Evolutionary conservation across 92 coral and sea anemone genomes (phyloP), one percentile per base, ranked within the genome.

Genomic region (Parazoanthus swiftii): DNA sequence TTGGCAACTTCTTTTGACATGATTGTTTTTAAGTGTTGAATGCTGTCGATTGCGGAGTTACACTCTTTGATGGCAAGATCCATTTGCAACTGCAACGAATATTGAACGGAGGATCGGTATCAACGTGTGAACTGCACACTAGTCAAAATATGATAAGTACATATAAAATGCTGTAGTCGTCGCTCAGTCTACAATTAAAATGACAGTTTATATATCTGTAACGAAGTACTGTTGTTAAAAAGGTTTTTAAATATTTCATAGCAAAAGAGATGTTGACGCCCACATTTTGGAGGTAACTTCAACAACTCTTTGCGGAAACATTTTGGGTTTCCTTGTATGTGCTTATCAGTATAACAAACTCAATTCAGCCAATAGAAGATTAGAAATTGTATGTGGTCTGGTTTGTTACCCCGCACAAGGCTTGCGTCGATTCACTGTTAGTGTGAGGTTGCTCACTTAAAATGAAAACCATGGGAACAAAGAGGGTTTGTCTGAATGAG

Each of bases 1-100:
- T 77, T 72, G 29, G 89, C 85, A 48, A 88, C 88, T 72, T 95
- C 99, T 77, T 51, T 86, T 35, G 89, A 90, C 16, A 95, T 85
- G 15, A 95, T 42, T 50, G 79, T 86, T 36, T 90, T 93, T 56
- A 89, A 92, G 91, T 95, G 93, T 79, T 91, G 91, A 56, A 96
- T 92, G 80, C 93, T 90, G 65, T 91, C 74, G n/a, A 96, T 88
- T 21, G 97, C 95, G 1, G 97, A 87, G 23, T 85, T 88, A 71
- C 97, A 96, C 85, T 96, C 94, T 77, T 90, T 85, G 83, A 95
- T 91, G 14, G 94, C 98, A 54, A 88, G 89, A 39, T 76, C 88
- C 36, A 95, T 79, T 85, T 95, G 96, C 42, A 75, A 25, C 98
- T 96, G 86, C 9, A 89, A 77, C 79, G 51, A 59, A 11, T 63